A percentile compares a stretch with the other conserved stretches of the same genome.
Evolutionary conservation across 2,888 invertebrate species (phyloP).

Genomic region (Agrochola lychnidis): DNA sequence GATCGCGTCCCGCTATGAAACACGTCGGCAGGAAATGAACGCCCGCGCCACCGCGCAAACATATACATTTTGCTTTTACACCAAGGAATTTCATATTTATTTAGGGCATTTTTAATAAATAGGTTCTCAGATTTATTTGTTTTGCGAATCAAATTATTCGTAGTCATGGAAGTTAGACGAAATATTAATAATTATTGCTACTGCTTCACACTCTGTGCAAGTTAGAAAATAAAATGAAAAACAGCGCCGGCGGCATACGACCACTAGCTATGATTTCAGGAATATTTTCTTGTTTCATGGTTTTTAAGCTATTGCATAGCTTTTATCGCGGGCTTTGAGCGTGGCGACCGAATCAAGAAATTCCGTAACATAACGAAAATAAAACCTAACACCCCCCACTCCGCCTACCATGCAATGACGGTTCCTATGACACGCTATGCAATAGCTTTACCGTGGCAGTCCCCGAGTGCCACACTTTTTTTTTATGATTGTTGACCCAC

Average conservation of each 20-base stretch:
- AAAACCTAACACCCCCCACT: no score
- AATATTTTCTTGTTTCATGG: not conserved
- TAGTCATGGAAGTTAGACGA: not conserved
- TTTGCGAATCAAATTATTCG: not conserved
- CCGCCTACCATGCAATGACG: no score
- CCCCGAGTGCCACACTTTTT: no score
- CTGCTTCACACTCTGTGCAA: not conserved
- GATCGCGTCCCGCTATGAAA: conserved; percentile 53
- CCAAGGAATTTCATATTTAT: conserved; percentile 45
- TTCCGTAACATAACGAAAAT: no score
- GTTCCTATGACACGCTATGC: no score
- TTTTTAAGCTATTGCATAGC: no score
- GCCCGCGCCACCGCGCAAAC: conserved; percentile 48
- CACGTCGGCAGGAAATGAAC: conserved; percentile 72
- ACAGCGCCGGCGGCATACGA: not conserved
- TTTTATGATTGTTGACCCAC: no score
- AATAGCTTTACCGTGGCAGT: no score
- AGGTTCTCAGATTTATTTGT: conserved; percentile 11
- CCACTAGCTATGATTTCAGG: not conserved
- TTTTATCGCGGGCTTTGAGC: no score
- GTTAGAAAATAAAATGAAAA: not conserved
- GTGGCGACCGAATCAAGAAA: no score
- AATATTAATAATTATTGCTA: not conserved
- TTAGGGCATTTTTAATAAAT: conserved; percentile 22
- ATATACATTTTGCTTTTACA: conserved; percentile 41